Evolutionary conservation across 2,888 invertebrate genomes (phyloP).

Genomic region (Limnephilus marmoratus): DNA sequence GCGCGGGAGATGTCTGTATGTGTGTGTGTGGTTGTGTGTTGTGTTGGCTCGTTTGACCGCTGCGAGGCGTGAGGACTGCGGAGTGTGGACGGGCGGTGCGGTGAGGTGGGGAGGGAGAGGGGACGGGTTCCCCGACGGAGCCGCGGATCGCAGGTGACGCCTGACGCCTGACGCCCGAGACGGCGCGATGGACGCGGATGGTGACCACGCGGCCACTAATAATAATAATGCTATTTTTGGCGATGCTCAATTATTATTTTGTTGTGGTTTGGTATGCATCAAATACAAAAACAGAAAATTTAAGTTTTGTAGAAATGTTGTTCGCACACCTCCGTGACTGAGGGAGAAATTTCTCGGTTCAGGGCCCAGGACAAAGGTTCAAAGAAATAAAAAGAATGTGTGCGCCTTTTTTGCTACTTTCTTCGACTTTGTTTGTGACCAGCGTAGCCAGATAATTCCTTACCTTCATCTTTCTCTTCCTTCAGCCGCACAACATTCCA

Average conservation of each 20-base stretch:
- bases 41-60: neutral
- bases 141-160: conserved; percentile 21
- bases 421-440: no score
- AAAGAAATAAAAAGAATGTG: neutral
- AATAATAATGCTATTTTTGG: neutral
- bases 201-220: conserved; percentile 21
- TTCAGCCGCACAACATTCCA: no score
- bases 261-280: neutral
- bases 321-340: neutral
- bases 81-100: neutral
- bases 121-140: conserved; percentile 51
- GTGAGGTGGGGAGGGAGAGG: neutral
- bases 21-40: neutral
- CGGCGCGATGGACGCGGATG: conserved; percentile 21
- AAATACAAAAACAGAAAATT: neutral
- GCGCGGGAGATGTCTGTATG: conserved; percentile 21
- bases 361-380: neutral
- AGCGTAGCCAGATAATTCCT: neutral
- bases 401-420: neutral
- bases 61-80: neutral
- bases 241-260: neutral
- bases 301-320: neutral
- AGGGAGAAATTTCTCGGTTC: neutral
- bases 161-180: conserved; percentile 27
- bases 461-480: no score